A percentile compares a stretch with the other conserved stretches of the same genome.
Evolutionary conservation across 2,113 vertebrate species (phyloP).

Genomic region (Centropus unirufus): DNA sequence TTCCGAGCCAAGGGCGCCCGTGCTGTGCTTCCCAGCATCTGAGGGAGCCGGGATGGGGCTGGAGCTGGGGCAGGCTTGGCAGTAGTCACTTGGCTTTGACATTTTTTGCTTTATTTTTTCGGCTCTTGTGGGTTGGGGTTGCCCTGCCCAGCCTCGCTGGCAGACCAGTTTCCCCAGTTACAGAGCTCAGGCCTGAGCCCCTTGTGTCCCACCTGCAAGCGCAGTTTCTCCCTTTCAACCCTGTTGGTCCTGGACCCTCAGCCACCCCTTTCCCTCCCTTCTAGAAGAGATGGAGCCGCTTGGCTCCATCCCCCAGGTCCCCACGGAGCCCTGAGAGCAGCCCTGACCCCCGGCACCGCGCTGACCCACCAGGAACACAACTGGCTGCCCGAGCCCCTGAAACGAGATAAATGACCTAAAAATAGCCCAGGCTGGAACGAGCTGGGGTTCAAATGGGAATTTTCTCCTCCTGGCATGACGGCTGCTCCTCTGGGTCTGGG

Average conservation of each 20-base stretch:
- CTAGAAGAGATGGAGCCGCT: not conserved
- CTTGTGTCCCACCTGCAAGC: rapidly evolving
- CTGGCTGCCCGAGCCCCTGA: not conserved
- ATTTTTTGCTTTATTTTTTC: not conserved
- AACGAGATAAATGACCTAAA: not conserved
- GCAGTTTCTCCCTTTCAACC: not conserved
- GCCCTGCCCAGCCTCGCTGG: not conserved
- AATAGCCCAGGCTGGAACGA: not conserved
- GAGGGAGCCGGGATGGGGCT: not conserved
- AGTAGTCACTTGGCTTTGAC: not conserved
- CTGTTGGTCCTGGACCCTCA: not conserved
- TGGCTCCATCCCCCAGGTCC: not conserved
- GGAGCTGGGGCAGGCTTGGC: not conserved
- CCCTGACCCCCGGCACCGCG: rapidly evolving
- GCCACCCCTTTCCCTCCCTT: not conserved
- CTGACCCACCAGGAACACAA: rapidly evolving
- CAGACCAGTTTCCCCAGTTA: not conserved
- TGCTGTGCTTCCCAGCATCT: rapidly evolving
- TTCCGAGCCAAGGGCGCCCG: too few species aligned
- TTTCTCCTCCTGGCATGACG: rapidly evolving
- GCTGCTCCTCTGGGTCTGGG: not conserved
- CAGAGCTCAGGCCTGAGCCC: not conserved
- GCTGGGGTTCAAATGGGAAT: not conserved
- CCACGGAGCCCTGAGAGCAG: not conserved
- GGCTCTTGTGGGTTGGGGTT: not conserved